Evolutionary conservation across 1,140 invertebrate species (phyloP), one percentile per base, ranked within the genome.

Genomic region (Solenopsis invicta): DNA sequence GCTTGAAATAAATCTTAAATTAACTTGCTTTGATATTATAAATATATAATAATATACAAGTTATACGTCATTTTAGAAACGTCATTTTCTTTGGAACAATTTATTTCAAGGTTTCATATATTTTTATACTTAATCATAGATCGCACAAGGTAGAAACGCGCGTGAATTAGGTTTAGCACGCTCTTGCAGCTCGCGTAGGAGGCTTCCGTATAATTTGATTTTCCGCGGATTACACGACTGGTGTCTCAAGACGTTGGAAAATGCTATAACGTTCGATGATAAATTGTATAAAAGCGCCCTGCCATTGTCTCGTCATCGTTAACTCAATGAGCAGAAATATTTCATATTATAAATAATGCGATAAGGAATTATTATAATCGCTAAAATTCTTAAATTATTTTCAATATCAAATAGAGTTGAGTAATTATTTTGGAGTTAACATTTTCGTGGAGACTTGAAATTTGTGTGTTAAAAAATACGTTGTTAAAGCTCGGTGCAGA

Each of bases 121-220:
- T 21, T 48, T 41, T 18, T 45, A 8, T 41, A 18, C 5, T 52
- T 34, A 24, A 59, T 62, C 9, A 29, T 29, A 66, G 34, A 66
- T 66, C 18, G n/a, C 6, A 9, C 1, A 21, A 48, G 56, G 10
- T 45, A 29, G 61, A 80, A 52, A 37, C 29, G 62, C 29, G 77
- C 45, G 48, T n/a, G 77, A 52, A 67, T 66, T 52, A 66, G 29
- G 10, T 80, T 80, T 66, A 45, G 34, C 48, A 80, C 29, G 62
- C n/a, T 80, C 24, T 29, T 64, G 59, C 6, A 21, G 12, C 45
- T 80, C 18, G 56, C 37, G 16, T n/a, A n/a, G n/a, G 10, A 45
- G 76, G 76, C 77, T 80, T 67, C 77, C 77, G 48, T 41, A 48
- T 80, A 80, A 80, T 80, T 80, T 8, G 62, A 80, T 80, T 80